Percentiles rank a stretch among this genome's conserved stretches.
phyloP scores from a whole-genome alignment of 2,888 invertebrate genomes.

The Norana najaformis region DNA sequence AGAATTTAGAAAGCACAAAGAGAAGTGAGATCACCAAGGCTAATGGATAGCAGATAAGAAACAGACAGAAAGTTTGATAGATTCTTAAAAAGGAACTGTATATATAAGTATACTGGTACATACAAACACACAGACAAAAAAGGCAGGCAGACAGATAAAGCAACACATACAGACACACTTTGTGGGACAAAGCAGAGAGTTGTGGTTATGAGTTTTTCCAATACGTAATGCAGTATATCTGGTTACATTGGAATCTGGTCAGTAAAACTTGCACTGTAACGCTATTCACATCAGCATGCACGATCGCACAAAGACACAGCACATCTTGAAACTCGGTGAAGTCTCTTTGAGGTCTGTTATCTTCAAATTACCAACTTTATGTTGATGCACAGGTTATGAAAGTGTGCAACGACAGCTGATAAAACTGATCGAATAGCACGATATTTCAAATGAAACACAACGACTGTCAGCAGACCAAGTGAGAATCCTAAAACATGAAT shows the following conservation, averaged over 20 bases:
- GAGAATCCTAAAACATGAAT: background rate
- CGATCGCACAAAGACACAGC: background rate
- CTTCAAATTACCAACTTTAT: conserved; percentile 13
- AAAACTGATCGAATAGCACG: background rate
- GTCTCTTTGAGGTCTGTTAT: background rate
- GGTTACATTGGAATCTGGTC: background rate
- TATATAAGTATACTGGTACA: background rate
- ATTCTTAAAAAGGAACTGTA: background rate
- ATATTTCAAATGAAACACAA: conserved; percentile 7
- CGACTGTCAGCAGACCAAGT: background rate
- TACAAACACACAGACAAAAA: background rate
- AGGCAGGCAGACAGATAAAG: background rate
- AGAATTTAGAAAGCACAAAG: background rate
- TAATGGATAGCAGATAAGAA: background rate
- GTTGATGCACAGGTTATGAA: background rate
- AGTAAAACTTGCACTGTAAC: background rate
- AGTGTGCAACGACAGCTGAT: background rate
- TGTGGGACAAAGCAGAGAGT: background rate
- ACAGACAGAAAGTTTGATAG: background rate
- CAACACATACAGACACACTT: background rate
- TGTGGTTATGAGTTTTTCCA: background rate
- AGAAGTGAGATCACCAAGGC: background rate
- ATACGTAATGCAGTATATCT: background rate
- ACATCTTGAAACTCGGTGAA: background rate
- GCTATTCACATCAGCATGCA: background rate